Evolutionary conservation across 2,797 vertebrate species (phyloP).

Genomic region (Amblyraja radiata): DNA sequence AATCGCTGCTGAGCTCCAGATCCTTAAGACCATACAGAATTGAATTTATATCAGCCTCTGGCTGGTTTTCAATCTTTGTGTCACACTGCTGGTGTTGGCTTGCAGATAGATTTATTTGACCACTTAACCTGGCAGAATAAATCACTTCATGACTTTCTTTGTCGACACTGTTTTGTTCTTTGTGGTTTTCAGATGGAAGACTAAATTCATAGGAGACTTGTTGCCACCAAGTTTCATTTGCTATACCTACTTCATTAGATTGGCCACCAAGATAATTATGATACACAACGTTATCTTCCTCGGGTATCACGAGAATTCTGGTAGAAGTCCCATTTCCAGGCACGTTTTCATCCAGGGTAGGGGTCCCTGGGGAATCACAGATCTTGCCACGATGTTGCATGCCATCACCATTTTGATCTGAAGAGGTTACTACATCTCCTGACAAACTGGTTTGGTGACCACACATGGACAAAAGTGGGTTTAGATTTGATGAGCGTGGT

Average conservation of each 20-base stretch:
- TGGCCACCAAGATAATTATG: not conserved
- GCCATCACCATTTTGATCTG: not conserved
- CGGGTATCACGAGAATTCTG: not conserved
- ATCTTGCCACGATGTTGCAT: not conserved
- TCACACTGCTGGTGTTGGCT: not conserved
- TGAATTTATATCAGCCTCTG: slow-evolving; percentile 36
- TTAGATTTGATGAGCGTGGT: not conserved
- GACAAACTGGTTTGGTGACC: not conserved
- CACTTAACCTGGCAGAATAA: not conserved
- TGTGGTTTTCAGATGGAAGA: not conserved
- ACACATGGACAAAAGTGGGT: not conserved
- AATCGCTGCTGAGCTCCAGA: slow-evolving; percentile 52
- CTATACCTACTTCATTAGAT: not conserved
- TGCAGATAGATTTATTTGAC: not conserved
- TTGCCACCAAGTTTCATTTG: not conserved
- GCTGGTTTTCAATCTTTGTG: not conserved
- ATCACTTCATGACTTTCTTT: not conserved
- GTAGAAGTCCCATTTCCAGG: not conserved
- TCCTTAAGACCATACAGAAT: slow-evolving; percentile 46
- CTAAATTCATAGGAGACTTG: not conserved
- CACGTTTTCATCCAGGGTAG: slow-evolving; percentile 45
- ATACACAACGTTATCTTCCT: not conserved
- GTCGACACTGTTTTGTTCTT: not conserved
- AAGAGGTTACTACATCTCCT: not conserved
- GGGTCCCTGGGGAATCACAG: slow-evolving; percentile 44